Conservation (phyloP, 2,797 vertebrate genomes). For the Leptoclinus maculatus region DNA sequence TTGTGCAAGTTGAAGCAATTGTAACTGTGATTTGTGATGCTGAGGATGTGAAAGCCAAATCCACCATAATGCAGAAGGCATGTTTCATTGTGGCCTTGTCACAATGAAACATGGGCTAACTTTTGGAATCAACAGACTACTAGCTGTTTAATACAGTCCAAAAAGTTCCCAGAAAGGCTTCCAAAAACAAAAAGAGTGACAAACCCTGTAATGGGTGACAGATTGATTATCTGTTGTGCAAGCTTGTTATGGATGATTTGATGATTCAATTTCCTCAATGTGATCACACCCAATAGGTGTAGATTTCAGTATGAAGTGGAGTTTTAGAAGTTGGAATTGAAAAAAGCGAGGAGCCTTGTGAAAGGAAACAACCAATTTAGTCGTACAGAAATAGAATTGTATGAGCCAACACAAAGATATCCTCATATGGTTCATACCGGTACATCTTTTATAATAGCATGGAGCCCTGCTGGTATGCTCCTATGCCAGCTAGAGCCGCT, state of each 20-base stretch:
- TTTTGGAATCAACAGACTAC: neutral
- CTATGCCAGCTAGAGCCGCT: neutral
- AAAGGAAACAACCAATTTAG: constrained; percentile 3
- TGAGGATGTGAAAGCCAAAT: neutral
- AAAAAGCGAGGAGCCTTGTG: neutral
- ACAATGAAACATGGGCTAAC: too few relatives aligned
- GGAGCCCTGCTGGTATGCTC: constrained; percentile 11
- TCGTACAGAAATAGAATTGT: neutral
- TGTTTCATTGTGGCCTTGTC: neutral
- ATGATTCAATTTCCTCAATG: neutral
- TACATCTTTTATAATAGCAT: constrained; percentile 8
- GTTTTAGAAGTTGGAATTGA: neutral
- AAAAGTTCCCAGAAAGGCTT: neutral
- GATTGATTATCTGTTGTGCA: constrained; percentile 1
- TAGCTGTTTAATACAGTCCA: neutral
- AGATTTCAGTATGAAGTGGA: neutral
- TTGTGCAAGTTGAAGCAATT: neutral
- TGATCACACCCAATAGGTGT: neutral
- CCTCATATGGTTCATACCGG: neutral
- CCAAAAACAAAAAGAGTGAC: neutral
- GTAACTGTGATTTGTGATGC: neutral
- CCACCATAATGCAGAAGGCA: neutral
- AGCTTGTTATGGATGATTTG: neutral
- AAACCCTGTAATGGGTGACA: neutral
- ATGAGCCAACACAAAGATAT: constrained; percentile 5